Evolutionary conservation across 1,140 invertebrate genomes (phyloP).

Genomic region (Caerostris darwini): DNA sequence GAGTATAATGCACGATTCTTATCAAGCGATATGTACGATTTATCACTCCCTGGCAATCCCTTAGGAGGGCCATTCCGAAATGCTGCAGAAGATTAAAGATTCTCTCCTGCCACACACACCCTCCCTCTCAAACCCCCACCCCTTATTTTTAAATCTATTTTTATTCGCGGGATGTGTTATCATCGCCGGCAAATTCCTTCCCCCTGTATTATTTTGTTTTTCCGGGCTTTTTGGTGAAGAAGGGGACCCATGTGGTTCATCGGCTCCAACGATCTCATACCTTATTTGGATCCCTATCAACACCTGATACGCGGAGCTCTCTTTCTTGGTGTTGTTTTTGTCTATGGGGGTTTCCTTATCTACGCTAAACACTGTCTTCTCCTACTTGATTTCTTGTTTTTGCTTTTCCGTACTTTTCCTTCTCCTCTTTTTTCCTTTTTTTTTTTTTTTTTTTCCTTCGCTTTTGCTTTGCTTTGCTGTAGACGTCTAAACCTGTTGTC

Average conservation of each 20-base stretch:
- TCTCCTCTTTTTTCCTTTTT: neutral
- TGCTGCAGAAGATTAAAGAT: constrained; percentile 63
- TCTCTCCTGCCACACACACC: neutral
- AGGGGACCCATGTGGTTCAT: constrained; percentile 74
- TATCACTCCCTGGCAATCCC: constrained; percentile 50
- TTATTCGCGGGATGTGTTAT: constrained; percentile 64
- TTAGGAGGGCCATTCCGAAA: constrained; percentile 37
- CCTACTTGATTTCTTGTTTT: constrained; percentile 73
- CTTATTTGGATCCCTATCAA: constrained; percentile 72
- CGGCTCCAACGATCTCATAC: constrained; percentile 53
- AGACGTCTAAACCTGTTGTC: constrained; percentile 62
- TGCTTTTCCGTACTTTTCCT: neutral
- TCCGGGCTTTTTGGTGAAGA: constrained; percentile 34
- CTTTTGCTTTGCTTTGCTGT: neutral
- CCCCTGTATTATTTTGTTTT: constrained; percentile 73
- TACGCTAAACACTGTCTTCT: constrained; percentile 76
- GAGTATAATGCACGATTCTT: constrained; percentile 52
- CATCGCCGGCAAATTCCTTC: constrained; percentile 71
- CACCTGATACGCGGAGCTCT: constrained; percentile 64
- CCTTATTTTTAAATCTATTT: neutral
- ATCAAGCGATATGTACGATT: constrained; percentile 66
- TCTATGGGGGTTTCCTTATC: constrained; percentile 71
- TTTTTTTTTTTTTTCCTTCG: too few species aligned
- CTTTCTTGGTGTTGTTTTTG: constrained; percentile 69
- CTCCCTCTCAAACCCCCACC: neutral